Base-by-base conservation (phyloP, 1,140 invertebrate species). In the Rhyzopertha dominica region DNA sequence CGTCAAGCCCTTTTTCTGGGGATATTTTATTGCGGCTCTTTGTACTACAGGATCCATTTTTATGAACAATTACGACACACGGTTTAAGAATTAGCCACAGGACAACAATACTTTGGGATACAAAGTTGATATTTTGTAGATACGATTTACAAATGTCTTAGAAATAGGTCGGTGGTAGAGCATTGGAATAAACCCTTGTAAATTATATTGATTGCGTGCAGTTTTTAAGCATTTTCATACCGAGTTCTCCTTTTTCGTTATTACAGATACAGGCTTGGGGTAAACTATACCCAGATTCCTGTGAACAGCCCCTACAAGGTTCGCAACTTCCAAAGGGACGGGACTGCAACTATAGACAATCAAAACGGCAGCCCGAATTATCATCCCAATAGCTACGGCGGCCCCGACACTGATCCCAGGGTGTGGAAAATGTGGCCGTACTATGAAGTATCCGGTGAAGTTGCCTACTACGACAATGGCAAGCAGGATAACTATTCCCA, bases 401-500 rank as follows among this genome's bases (percentile, higher is more conserved):
- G 91, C 0, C 89, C 90, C 0, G 62, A 74, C 23, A 78, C 80
- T 44, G 69, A 68, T 29, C 67, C 70, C 4, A 66, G 74, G n/a
- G 71, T 71, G 2, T 62, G 66, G 23, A 68, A 67, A 10, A 59
- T 77, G 16, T 68, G 69, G 36, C 72, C 75, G 14, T 10, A 36
- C 2, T 57, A 59, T 48, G 63, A 66, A 3, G 48, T 74, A 0
- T 65, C 48, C 9, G 80, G 80, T 1, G 76, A 80, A 49, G 71
- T 78, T 10, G 74, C 79, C 48, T 74, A 90, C 32, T 86, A 84
- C 63, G 85, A 93, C 53, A 81, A 79, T 28, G 78, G 75, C 4
- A 79, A 90, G 60, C 90, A 93, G 52, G 92, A 96, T 59, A 93
- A 97, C 66, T 95, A 81, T 65, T 74, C 76, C 1, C 94, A 98